Base-by-base conservation (phyloP, 2,113 vertebrate genomes). In the Mormoops blainvillei region DNA sequence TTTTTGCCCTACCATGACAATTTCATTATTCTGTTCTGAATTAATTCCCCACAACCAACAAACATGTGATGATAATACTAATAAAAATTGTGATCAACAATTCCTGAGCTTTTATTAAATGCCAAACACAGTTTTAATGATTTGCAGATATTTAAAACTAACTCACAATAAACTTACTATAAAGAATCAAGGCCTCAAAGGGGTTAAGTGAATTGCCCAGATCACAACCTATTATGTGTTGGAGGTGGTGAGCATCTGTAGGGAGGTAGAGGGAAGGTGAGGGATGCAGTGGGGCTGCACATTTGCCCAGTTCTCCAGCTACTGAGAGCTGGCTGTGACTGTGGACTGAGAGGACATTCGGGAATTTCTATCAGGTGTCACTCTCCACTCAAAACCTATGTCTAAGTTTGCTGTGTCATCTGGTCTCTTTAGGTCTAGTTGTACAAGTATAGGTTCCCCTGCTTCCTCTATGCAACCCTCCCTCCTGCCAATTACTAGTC, bases 11-110 rank as follows among this genome's bases (percentile, higher is more conserved):
- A 19, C 31, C 7, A 80, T 58, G 71, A 3, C 20, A 81, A 38
- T 70, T 81, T 48, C 80, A 52, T 68, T 83, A 56, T 83, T 82
- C 15, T 76, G 20, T 80, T 71, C 8, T 83, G 26, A 86, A 71
- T 73, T 58, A 82, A 76, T 71, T 81, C 3, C 13, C 3, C 20
- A 43, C 7, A 54, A 61, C 9, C 0, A 88, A 14, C 26, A 86
- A 94, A 63, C 3, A 48, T 36, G 1, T 41, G 58, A 83, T 83
- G 26, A 63, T 38, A 26, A 52, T 50, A 58, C 5, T 78, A 74
- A 81, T 67, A 56, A 70, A 67, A 86, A n/a, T 52, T 56, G 1
- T 24, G 13, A 73, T 63, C 15, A 74, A 3, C 1, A 43, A n/a
- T 89, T 81, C 3, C 3, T 50, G 24, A 68, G 26, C 13, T 87